phyloP scores from a whole-genome alignment of 2,888 invertebrate species.

The Ariolimax columbianus region DNA sequence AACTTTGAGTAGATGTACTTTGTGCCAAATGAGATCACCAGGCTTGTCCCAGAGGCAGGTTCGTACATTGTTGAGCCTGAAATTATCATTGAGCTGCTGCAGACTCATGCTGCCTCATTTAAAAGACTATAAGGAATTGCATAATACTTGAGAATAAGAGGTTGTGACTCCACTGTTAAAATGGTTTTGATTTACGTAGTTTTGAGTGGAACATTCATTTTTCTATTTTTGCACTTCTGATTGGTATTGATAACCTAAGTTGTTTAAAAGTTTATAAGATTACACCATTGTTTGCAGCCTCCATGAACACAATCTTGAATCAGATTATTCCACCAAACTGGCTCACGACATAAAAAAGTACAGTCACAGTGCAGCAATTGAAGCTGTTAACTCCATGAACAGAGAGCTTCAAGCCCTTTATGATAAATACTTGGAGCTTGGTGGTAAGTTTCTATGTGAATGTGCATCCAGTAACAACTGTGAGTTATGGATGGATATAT shows the following conservation, averaged over 20 bases:
- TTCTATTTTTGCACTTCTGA: background rate
- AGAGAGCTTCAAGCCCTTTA: constrained; percentile 37
- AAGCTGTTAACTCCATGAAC: constrained; percentile 32
- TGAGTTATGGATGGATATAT: background rate
- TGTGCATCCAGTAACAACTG: background rate
- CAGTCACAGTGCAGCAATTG: constrained; percentile 23
- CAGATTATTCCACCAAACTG: background rate
- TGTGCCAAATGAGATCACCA: no score
- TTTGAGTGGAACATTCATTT: background rate
- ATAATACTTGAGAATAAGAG: background rate
- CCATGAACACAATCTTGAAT: background rate
- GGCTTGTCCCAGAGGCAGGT: no score
- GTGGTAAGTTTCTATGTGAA: constrained; percentile 14
- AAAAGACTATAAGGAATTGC: background rate
- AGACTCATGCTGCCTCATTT: background rate
- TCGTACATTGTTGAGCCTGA: no score
- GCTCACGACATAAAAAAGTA: background rate
- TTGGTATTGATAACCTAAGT: background rate
- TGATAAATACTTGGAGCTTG: constrained; percentile 41
- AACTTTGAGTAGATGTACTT: no score
- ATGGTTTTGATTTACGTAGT: background rate
- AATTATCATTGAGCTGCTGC: no score
- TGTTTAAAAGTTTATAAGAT: background rate
- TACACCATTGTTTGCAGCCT: background rate
- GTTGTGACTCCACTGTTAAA: background rate